Evolutionary conservation across 2,797 vertebrate genomes (phyloP).

Genomic region (Mus spretus): DNA sequence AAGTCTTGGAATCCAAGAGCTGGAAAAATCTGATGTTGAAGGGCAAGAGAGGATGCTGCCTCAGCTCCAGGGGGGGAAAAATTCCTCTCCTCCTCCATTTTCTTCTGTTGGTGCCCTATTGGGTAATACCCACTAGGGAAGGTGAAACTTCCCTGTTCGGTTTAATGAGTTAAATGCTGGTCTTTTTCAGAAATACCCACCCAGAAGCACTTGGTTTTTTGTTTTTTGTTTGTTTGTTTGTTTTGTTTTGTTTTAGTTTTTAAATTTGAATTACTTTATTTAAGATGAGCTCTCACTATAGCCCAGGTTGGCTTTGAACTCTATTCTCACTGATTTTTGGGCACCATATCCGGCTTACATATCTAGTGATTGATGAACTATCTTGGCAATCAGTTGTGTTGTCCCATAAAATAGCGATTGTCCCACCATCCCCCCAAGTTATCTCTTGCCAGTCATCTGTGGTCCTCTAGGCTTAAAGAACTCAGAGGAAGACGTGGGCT

Average conservation of each 20-base stretch:
- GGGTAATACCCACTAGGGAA: background rate
- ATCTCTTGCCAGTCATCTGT: background rate
- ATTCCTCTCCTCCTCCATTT: background rate
- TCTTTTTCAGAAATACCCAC: background rate
- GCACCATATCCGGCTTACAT: background rate
- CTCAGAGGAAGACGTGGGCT: background rate
- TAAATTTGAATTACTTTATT: background rate
- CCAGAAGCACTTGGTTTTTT: background rate
- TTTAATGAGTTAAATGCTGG: background rate
- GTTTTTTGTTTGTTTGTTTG: background rate
- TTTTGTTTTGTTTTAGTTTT: no score
- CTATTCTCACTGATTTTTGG: background rate
- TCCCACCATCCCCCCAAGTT: background rate
- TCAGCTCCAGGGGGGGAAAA: background rate
- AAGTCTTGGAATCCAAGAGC: background rate
- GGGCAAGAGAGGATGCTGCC: background rate
- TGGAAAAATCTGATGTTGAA: background rate
- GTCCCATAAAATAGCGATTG: background rate
- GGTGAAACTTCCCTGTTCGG: background rate
- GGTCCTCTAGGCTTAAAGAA: background rate
- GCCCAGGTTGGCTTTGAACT: background rate
- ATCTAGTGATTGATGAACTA: background rate
- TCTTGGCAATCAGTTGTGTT: background rate
- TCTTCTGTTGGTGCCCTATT: background rate
- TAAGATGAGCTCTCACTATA: background rate